Conservation (phyloP, 1,140 invertebrate genomes). For the Drosophila orosa region DNA sequence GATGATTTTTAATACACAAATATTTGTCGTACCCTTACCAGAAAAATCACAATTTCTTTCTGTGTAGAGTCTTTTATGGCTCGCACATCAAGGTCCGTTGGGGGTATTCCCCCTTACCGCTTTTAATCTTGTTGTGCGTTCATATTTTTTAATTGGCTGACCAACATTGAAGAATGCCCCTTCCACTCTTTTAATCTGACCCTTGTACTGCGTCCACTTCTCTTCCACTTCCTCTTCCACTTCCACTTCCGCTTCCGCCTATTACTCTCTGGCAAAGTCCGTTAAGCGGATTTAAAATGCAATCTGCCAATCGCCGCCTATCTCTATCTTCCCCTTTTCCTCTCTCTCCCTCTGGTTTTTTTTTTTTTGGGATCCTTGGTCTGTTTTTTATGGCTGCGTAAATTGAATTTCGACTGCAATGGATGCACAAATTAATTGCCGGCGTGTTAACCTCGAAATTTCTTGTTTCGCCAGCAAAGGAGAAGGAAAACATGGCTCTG, state of each 20-base stretch:
- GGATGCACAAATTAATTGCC: conserved; percentile 70
- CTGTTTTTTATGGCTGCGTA: conserved; percentile 67
- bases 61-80: neutral
- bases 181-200: conserved; percentile 28
- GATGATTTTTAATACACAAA: neutral
- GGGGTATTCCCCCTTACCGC: conserved; percentile 12
- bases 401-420: conserved; percentile 67
- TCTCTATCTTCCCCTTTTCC: neutral
- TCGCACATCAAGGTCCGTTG: conserved; percentile 17
- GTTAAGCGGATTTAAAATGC: conserved; percentile 55
- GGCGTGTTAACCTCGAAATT: conserved; percentile 70
- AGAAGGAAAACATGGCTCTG: conserved; percentile 31
- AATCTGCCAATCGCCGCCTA: conserved; percentile 49
- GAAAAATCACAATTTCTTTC: neutral
- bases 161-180: conserved; percentile 38
- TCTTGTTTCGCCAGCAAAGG: conserved; percentile 41
- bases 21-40: neutral
- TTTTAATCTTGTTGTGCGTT: conserved; percentile 54
- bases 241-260: conserved; percentile 34
- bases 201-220: conserved; percentile 4
- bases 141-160: conserved; percentile 70
- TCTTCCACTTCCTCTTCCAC: neutral
- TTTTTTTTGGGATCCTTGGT: conserved; percentile 18
- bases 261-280: conserved; percentile 42
- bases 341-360: neutral